These are phyloP conservation scores for Mythimna ferrago DNA, from an alignment of 2,888 invertebrate genomes.

Conservation along the genomic window DNA sequence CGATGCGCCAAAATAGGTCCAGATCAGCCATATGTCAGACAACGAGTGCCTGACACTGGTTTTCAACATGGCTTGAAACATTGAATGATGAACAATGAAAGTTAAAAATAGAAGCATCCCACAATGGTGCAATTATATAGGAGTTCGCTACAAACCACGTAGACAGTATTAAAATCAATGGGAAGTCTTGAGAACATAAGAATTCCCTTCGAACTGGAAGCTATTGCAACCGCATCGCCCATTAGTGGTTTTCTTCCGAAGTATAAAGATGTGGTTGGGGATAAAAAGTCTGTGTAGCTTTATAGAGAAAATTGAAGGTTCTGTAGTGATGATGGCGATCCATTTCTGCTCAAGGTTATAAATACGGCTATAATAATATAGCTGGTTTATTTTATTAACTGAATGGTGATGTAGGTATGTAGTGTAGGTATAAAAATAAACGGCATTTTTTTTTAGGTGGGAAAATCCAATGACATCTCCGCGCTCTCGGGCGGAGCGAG, in stretches of 20 bases:
- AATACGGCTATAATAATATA: not conserved
- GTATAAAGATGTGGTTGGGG: conserved; percentile 78
- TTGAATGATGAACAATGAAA: no score
- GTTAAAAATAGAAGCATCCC: not conserved
- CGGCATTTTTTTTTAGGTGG: no score
- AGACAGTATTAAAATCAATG: conserved; percentile 33
- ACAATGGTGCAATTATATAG: not conserved
- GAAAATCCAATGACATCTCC: no score
- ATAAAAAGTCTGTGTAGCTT: conserved; percentile 61
- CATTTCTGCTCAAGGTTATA: not conserved
- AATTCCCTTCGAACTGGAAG: conserved; percentile 64
- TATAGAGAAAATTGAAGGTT: conserved; percentile 9
- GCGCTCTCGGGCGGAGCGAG: no score
- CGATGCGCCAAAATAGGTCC: no score
- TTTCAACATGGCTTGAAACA: no score
- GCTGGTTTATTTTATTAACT: not conserved
- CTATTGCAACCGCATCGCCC: conserved; percentile 81
- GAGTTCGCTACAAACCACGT: conserved; percentile 25
- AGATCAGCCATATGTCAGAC: no score
- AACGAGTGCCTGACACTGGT: no score
- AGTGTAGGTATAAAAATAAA: no score
- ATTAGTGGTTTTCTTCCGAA: conserved; percentile 84
- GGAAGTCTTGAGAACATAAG: conserved; percentile 14
- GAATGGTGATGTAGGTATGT: no score
- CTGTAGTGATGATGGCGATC: not conserved